phyloP scores from a whole-genome alignment of 1,140 invertebrate species.

The Hyposmocoma kahamanoa region DNA sequence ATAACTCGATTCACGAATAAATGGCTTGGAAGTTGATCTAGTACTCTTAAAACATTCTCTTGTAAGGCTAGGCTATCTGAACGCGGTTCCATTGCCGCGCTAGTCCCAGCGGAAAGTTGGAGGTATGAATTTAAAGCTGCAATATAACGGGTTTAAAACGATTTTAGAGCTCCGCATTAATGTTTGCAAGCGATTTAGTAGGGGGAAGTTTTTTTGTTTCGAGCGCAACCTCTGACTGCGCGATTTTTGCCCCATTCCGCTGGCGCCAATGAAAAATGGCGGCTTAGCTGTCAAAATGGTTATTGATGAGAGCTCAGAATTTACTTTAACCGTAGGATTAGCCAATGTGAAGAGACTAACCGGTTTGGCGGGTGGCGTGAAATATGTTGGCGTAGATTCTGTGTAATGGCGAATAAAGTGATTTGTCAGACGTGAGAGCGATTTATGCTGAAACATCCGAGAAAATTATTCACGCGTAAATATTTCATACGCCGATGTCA shows the following conservation, averaged over 20 bases:
- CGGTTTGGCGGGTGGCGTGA: not conserved
- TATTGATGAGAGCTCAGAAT: slow-evolving; percentile 58
- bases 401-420: not conserved
- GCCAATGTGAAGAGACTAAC: slow-evolving; percentile 10
- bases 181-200: slow-evolving; percentile 30
- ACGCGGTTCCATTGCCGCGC: slow-evolving; percentile 42
- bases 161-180: slow-evolving; percentile 22
- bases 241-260: slow-evolving; percentile 35
- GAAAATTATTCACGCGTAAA: no score
- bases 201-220: slow-evolving; percentile 39
- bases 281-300: slow-evolving; percentile 55
- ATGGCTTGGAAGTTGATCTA: slow-evolving; percentile 68
- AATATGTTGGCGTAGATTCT: not conserved
- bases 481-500: no score
- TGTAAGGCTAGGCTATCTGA: slow-evolving; percentile 34
- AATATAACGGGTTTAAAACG: slow-evolving; percentile 36
- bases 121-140: slow-evolving; percentile 36
- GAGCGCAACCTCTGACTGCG: slow-evolving; percentile 34
- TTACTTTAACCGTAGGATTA: slow-evolving; percentile 57
- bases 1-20: slow-evolving; percentile 70
- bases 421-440: not conserved
- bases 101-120: slow-evolving; percentile 33
- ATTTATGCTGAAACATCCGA: no score
- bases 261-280: slow-evolving; percentile 57
- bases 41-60: slow-evolving; percentile 28